Evolutionary conservation across 1,140 invertebrate species (phyloP).

Genomic region (Aphidius gifuensis): DNA sequence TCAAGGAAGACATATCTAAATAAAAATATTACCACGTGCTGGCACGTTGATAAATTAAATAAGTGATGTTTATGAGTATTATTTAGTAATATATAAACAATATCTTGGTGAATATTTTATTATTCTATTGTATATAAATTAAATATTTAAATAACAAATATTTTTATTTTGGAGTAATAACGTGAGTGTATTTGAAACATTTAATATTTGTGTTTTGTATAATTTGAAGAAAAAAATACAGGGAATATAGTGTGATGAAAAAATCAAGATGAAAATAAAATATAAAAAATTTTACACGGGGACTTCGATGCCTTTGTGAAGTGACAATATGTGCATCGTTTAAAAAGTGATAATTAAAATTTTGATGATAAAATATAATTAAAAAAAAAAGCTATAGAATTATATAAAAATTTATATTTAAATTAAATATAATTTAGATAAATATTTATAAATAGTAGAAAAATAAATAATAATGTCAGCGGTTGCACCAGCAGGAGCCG

Average conservation of each 20-base stretch:
- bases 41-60: too few relatives aligned
- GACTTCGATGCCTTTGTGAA: conserved; percentile 22
- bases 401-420: background rate
- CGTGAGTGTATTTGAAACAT: too few relatives aligned
- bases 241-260: conserved; percentile 8
- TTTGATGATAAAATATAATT: background rate
- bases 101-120: too few relatives aligned
- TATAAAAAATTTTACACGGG: conserved; percentile 3
- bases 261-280: conserved; percentile 5
- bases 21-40: too few relatives aligned
- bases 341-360: background rate
- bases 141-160: too few relatives aligned
- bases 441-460: conserved; percentile 1
- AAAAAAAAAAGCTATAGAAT: too few relatives aligned
- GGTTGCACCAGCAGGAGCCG: conserved; percentile 46
- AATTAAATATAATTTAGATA: background rate
- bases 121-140: too few relatives aligned
- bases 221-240: background rate
- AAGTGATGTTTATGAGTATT: too few relatives aligned
- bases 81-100: too few relatives aligned
- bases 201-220: background rate
- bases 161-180: too few relatives aligned
- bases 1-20: background rate
- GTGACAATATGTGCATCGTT: conserved; percentile 6
- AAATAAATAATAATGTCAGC: conserved; percentile 42